These are phyloP conservation scores for Squalus acanthias DNA, from an alignment of 2,797 vertebrate species.

Conservation along the genomic window DNA sequence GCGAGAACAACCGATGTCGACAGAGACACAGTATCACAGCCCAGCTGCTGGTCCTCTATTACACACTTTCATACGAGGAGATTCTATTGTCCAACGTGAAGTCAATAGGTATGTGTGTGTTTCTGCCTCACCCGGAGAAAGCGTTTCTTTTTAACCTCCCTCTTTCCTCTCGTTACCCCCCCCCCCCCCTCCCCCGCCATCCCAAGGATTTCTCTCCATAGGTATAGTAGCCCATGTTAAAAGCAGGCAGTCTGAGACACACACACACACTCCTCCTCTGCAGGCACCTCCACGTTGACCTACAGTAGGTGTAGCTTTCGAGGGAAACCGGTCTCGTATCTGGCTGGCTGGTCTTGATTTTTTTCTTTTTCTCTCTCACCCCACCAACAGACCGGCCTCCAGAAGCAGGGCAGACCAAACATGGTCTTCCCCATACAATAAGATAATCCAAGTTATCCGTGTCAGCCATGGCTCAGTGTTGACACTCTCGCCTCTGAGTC, in stretches of 20 bases:
- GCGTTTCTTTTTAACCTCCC: background rate
- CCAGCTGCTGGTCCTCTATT: constrained; percentile 90
- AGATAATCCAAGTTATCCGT: background rate
- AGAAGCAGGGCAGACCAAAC: background rate
- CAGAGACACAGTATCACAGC: constrained; percentile 84
- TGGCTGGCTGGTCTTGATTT: background rate
- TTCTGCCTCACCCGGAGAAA: constrained; percentile 32
- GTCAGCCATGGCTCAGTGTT: background rate
- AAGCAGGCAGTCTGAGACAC: background rate
- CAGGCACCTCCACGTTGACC: background rate
- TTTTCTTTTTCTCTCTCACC: background rate
- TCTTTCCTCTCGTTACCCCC: background rate
- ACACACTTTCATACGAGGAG: constrained; percentile 91
- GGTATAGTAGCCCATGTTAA: background rate
- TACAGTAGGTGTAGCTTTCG: background rate
- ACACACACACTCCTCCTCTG: background rate
- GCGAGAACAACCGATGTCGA: constrained; percentile 60
- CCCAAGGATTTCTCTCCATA: background rate
- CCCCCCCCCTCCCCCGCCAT: background rate
- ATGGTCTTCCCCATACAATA: background rate
- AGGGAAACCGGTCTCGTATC: background rate
- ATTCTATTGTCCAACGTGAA: constrained; percentile 88
- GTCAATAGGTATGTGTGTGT: constrained; percentile 70
- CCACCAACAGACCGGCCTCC: background rate
- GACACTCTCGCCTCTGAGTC: no score